Percentiles rank a stretch among this genome's conserved stretches.
Conservation (phyloP, 2,797 vertebrate genomes). For the Etheostoma nigrum region DNA sequence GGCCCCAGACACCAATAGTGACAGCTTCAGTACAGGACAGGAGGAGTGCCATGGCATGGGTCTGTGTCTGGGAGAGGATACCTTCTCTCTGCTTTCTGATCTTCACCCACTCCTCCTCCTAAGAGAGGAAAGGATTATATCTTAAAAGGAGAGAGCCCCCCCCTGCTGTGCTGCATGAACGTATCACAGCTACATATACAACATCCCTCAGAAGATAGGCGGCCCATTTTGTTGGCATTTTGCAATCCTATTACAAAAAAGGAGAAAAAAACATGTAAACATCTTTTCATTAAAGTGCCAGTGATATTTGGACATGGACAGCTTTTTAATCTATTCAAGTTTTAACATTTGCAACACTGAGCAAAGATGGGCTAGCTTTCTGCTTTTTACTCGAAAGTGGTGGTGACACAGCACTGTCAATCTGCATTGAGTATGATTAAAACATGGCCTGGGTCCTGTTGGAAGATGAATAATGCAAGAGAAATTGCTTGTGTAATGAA, state of each 20-base stretch:
- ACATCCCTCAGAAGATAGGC: slow-evolving; percentile 55
- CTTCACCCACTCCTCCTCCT: slow-evolving; percentile 56
- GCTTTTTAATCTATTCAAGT: slow-evolving; percentile 79
- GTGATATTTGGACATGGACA: slow-evolving; percentile 74
- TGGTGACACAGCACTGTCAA: slow-evolving; percentile 81
- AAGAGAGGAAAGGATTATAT: slow-evolving; percentile 62
- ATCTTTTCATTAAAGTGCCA: slow-evolving; percentile 77
- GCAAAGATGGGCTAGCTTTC: slow-evolving; percentile 65
- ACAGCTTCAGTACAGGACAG: slow-evolving; percentile 86
- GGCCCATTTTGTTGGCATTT: slow-evolving; percentile 67
- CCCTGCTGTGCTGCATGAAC: slow-evolving; percentile 52
- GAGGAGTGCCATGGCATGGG: slow-evolving; percentile 66
- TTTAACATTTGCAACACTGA: slow-evolving; percentile 67
- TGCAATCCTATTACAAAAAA: slow-evolving; percentile 60
- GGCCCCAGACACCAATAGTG: slow-evolving; percentile 85
- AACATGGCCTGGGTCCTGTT: slow-evolving; percentile 80
- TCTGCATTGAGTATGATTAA: slow-evolving; percentile 83
- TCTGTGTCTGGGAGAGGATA: slow-evolving; percentile 65
- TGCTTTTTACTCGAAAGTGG: slow-evolving; percentile 72
- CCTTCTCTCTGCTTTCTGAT: slow-evolving; percentile 71
- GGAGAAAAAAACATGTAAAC: slow-evolving; percentile 71
- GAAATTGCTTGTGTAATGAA: slow-evolving; percentile 83
- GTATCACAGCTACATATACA: slow-evolving; percentile 59
- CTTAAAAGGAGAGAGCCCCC: slow-evolving; percentile 60
- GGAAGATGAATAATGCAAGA: slow-evolving; percentile 83